phyloP scores from a whole-genome alignment of 2,888 invertebrate genomes.

The Caprella mutica region DNA sequence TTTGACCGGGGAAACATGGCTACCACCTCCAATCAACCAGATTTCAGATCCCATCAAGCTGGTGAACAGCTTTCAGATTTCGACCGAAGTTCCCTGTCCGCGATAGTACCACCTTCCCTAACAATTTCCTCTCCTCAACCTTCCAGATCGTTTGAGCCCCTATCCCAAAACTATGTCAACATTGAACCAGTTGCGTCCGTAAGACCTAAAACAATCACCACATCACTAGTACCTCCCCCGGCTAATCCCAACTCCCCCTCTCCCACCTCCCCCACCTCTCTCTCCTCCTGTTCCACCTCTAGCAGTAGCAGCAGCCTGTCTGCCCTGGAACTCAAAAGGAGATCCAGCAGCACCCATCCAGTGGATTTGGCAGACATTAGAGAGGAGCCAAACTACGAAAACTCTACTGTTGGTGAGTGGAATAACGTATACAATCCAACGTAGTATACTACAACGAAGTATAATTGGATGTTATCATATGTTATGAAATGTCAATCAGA shows the following conservation, averaged over 20 bases:
- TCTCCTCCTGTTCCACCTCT: conserved; percentile 18
- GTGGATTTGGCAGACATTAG: conserved; percentile 30
- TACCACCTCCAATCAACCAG: too few species aligned
- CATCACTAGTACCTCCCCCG: conserved; percentile 21
- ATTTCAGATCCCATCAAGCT: not conserved
- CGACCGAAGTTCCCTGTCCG: not conserved
- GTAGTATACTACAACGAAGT: too few species aligned
- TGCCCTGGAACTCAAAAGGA: conserved; percentile 11
- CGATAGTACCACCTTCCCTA: not conserved
- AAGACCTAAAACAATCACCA: conserved; percentile 24
- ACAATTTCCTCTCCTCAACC: conserved; percentile 1
- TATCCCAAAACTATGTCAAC: not conserved
- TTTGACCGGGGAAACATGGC: too few species aligned
- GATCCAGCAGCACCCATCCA: conserved; percentile 22
- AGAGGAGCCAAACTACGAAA: conserved; percentile 29
- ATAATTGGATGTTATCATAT: too few species aligned
- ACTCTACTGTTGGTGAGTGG: conserved; percentile 24
- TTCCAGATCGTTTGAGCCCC: not conserved
- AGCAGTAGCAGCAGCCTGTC: conserved; percentile 19
- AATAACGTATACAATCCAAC: too few species aligned
- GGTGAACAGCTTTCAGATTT: not conserved
- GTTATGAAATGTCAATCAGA: too few species aligned
- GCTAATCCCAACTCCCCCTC: conserved; percentile 25
- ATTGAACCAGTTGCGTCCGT: too few species aligned
- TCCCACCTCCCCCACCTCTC: conserved; percentile 26